These are phyloP conservation scores for Hirtodrosophila trivittata DNA, from an alignment of 2,888 invertebrate species.

Conservation along the genomic window DNA sequence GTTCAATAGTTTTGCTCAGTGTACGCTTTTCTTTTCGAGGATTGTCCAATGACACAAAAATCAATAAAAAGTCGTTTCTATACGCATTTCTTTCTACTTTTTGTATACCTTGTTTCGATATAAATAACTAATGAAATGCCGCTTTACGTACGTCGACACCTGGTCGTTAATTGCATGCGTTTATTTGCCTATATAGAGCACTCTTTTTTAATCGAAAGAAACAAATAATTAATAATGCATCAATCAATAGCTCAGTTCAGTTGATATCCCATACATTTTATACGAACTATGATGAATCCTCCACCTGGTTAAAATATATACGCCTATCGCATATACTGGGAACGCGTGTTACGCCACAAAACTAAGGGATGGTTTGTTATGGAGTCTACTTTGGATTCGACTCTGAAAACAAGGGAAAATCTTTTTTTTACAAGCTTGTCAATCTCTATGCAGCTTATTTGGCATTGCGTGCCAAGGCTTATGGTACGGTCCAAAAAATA, in stretches of 20 bases:
- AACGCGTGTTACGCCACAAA: no score
- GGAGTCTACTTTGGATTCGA: no score
- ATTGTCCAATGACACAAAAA: slow-evolving; percentile 21
- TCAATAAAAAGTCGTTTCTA: slow-evolving; percentile 34
- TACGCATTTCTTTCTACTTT: slow-evolving; percentile 5
- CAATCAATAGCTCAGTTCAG: slow-evolving; percentile 34
- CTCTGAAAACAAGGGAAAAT: slow-evolving; percentile 22
- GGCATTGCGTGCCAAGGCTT: slow-evolving; percentile 27
- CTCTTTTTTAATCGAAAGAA: no score
- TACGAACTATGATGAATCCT: neutral
- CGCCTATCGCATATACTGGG: no score
- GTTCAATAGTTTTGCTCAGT: slow-evolving; percentile 15
- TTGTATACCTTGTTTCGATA: no score
- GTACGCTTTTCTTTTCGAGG: neutral
- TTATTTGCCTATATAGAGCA: no score
- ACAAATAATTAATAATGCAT: slow-evolving; percentile 55
- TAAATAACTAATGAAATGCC: slow-evolving; percentile 31
- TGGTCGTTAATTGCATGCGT: no score
- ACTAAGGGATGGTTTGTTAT: no score
- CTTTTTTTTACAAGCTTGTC: slow-evolving; percentile 53
- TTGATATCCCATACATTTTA: slow-evolving; percentile 26
- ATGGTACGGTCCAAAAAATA: slow-evolving; percentile 14
- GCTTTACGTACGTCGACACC: slow-evolving; percentile 44
- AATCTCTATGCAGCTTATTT: slow-evolving; percentile 51
- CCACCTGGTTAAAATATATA: no score